Evolutionary conservation across 2,113 vertebrate species (phyloP), one percentile per base, ranked within the genome.

Genomic region (Ciconia maguari): DNA sequence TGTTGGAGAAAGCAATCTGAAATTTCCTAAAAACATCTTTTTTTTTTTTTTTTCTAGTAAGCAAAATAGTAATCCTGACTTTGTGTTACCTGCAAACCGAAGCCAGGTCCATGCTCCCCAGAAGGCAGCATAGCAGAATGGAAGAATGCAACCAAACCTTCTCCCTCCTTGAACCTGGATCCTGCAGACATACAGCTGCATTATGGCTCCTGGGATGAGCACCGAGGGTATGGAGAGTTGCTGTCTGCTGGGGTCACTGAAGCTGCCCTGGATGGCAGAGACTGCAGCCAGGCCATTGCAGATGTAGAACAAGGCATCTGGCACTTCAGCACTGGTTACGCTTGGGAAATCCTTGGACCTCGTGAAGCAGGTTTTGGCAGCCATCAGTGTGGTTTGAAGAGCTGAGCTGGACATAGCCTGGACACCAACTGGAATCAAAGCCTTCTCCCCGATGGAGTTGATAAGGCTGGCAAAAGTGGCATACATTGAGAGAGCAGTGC

Each of bases 101-200:
- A 98, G 99, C 99, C 99, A 99, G 52, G 98, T 97, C 99, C 99
- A 99, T 1, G 97, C 98, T 42, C 98, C 99, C 99, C 99, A 99
- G 42, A 99, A 95, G 48, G 95, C 98, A 17, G 97, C 96, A 20
- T 99, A 99, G 94, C 98, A 97, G 79, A 98, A 98, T 1, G 99
- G 98, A 48, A 99, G 98, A 84, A 98, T 78, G 1, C 98, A 98
- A 1, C 99, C 99, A 34, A 99, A 99, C 49, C 98, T 98, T 62
- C 84, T 97, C 27, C 98, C 97, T 14, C 97, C 98, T 65, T 70
- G 97, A 41, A 98, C 94, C 85, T 99, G 98, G 61, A 99, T 97
- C 66, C 99, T 98, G 92, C 98, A 98, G 94, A 99, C 92, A 0
- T 98, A 99, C 4, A 94, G 96, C 96, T 99, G 99, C 42, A 98